These are phyloP conservation scores for Andrena haemorrhoa DNA, from an alignment of 2,888 invertebrate species.

Conservation along the genomic window DNA sequence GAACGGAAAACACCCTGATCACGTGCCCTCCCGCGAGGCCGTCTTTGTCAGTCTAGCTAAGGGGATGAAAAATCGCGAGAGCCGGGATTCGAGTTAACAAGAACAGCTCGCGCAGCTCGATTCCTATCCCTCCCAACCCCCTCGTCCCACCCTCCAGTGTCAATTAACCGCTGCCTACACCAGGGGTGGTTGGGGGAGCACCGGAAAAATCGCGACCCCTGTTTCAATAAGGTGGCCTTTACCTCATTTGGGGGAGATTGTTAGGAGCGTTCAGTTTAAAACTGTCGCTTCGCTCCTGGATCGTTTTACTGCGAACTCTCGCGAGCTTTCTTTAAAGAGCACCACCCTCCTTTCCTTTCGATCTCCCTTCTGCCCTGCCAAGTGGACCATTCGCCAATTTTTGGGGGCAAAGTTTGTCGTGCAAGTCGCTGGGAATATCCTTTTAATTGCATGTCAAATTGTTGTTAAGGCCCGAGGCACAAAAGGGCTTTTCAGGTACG, in stretches of 20 bases:
- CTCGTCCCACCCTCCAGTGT: conserved; percentile 79
- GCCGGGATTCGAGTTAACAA: conserved; percentile 84
- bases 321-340: conserved; percentile 70
- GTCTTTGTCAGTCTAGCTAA: conserved; percentile 76
- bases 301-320: conserved; percentile 83
- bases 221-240: conserved; percentile 85
- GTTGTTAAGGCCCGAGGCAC: neutral
- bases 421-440: no score
- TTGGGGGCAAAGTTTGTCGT: neutral
- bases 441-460: no score
- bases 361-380: neutral
- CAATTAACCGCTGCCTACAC: conserved; percentile 84
- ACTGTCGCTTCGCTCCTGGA: conserved; percentile 80
- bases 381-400: neutral
- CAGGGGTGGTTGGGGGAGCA: conserved; percentile 59
- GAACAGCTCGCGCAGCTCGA: conserved; percentile 79
- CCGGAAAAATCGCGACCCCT: conserved; percentile 85
- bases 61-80: conserved; percentile 84
- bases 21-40: conserved; percentile 68
- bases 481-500: no score
- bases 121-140: conserved; percentile 43
- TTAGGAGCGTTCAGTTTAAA: conserved; percentile 83
- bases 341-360: conserved; percentile 4
- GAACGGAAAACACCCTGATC: conserved; percentile 77
- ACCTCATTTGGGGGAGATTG: conserved; percentile 85